Conservation (phyloP, 92 coral and sea anemone species). For the Chrysogorgia sp. region DNA sequence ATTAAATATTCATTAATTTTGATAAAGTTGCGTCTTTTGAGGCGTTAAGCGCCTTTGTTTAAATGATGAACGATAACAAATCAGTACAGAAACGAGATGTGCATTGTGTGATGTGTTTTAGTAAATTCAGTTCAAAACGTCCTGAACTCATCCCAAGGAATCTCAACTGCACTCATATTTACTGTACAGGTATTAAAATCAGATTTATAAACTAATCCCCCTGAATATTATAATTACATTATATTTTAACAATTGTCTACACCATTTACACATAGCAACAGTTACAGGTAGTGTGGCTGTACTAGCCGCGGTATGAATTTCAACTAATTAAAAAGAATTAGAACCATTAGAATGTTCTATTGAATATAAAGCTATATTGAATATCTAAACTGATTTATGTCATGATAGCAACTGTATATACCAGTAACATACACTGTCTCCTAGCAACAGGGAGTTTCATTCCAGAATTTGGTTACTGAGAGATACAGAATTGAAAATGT, state of each 20-base stretch:
- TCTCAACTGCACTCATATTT: conserved; percentile 86
- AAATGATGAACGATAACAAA: conserved; percentile 11
- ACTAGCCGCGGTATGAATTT: no score
- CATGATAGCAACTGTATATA: no score
- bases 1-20: background rate
- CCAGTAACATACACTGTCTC: no score
- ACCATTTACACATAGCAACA: no score
- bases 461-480: no score
- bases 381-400: no score
- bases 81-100: conserved; percentile 5
- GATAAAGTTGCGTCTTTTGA: conserved; percentile 18
- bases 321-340: no score
- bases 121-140: conserved; percentile 31
- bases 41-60: conserved; percentile 4
- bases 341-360: no score
- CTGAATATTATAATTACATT: background rate
- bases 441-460: no score
- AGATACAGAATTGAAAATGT: no score
- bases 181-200: conserved; percentile 75
- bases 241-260: background rate
- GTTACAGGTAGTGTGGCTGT: no score
- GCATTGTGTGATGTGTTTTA: conserved; percentile 33
- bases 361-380: no score
- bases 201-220: background rate
- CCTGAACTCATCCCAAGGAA: conserved; percentile 92